Base-by-base conservation (phyloP, 1,140 invertebrate genomes). In the Sarcophaga peregrina region DNA sequence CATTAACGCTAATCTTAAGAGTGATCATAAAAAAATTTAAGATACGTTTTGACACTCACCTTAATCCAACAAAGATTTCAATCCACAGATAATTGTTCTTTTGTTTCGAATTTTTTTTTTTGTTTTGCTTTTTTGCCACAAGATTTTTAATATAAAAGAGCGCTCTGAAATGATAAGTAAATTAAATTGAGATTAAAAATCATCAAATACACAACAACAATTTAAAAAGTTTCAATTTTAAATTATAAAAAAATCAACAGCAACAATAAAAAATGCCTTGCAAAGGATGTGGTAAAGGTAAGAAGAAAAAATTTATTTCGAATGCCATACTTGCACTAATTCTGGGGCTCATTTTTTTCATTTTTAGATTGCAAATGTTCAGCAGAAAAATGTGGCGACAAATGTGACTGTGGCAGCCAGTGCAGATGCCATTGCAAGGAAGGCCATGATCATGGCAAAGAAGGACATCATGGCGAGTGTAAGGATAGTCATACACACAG, bases 361-460 rank as follows among this genome's bases (percentile, higher is more conserved):
- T 13, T 58, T 68, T 25, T n/a, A 68, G 62, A 25, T 20, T 68
- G 62, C n/a, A 68, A 68, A 68, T 68, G 62, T 10, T 20, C 62
- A n/a, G 11, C 15, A 0, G 15, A 68, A 68, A 25, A 25, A 20
- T 68, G 62, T 25, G 62, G 62, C 9, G 62, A 68, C 7, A 68
- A 25, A 68, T 68, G 62, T 68, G 62, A 68, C 8, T 68, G 62
- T 25, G 17, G n/a, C 7, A 9, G 20, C 6, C 17, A 68, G 8
- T 68, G 62, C 62, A 68, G 20, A n/a, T 68, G 62, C 20, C 62
- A 68, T 62, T n/a, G 58, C 58, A 62, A 62, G 15, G 58, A 62
- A n/a, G 15, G n/a, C 15, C 58, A 62, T 62, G 17, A 13, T 5
- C 58, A 62, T 62, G 58, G 15, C 13, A 13, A 52, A 52, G 13